phyloP scores from a whole-genome alignment of 2,113 vertebrate species.

The Phodopus roborovskii region DNA sequence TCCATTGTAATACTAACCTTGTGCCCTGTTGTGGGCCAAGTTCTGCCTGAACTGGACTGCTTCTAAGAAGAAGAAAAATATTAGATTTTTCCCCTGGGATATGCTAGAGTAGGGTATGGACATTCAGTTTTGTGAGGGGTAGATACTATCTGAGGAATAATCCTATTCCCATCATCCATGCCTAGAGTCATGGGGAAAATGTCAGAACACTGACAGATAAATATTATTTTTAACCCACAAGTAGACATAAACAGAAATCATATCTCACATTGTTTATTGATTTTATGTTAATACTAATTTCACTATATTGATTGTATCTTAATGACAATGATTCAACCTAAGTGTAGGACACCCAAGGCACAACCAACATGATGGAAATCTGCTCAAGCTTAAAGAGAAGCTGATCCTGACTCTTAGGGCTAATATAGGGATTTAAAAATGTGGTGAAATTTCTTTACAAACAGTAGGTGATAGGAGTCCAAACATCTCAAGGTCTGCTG shows the following conservation, averaged over 20 bases:
- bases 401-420: not conserved
- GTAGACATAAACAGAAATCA: not conserved
- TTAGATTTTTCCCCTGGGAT: not conserved
- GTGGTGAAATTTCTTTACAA: not conserved
- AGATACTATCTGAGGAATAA: not conserved
- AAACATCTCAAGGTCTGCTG: not conserved
- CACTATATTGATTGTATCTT: not conserved
- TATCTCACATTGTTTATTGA: not conserved
- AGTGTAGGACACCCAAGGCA: not conserved
- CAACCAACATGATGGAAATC: not conserved
- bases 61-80: not conserved
- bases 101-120: not conserved
- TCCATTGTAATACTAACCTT: not conserved
- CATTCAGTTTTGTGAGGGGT: not conserved
- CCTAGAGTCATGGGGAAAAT: not conserved
- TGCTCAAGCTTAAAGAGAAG: not conserved
- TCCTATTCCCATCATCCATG: not conserved
- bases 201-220: not conserved
- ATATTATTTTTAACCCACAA: not conserved
- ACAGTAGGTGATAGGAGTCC: not conserved
- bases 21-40: accelerated
- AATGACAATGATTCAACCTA: not conserved
- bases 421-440: not conserved
- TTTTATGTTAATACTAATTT: not conserved
- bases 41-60: not conserved